Evolutionary conservation across 2,113 vertebrate species (phyloP).

Genomic region (Neolamprologus modestus): DNA sequence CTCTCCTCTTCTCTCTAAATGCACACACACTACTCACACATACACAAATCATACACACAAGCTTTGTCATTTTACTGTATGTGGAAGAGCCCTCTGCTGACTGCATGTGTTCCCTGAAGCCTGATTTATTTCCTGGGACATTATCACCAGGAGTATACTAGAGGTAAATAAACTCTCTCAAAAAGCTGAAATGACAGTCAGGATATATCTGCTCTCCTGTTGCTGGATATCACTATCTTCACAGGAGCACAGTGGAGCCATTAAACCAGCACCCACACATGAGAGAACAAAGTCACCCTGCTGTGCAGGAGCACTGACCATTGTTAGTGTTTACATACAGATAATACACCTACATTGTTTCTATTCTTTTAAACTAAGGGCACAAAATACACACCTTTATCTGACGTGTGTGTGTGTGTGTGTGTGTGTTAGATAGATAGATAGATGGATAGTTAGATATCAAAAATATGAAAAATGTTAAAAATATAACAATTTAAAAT

Average conservation of each 20-base stretch:
- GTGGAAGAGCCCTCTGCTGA: neutral
- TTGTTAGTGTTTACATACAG: neutral
- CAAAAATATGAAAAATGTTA: neutral
- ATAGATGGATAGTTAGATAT: neutral
- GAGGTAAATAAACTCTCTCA: slow-evolving; percentile 10
- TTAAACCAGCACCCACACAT: neutral
- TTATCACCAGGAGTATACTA: neutral
- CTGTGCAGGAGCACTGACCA: neutral
- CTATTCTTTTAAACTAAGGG: neutral
- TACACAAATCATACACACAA: neutral
- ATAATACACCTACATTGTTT: neutral
- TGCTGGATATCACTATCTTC: neutral
- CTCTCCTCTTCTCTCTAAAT: neutral
- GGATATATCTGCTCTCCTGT: neutral
- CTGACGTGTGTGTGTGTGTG: neutral
- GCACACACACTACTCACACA: neutral
- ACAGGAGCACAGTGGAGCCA: neutral
- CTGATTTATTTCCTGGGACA: slow-evolving; percentile 3
- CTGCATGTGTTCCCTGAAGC: neutral
- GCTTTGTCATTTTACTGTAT: neutral
- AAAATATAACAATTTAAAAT: neutral
- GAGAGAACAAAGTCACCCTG: neutral
- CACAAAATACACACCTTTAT: neutral
- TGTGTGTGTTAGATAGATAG: neutral
- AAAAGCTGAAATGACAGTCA: neutral